Base-by-base conservation (phyloP, 2,797 vertebrate species). In the Syngnathus acus region DNA sequence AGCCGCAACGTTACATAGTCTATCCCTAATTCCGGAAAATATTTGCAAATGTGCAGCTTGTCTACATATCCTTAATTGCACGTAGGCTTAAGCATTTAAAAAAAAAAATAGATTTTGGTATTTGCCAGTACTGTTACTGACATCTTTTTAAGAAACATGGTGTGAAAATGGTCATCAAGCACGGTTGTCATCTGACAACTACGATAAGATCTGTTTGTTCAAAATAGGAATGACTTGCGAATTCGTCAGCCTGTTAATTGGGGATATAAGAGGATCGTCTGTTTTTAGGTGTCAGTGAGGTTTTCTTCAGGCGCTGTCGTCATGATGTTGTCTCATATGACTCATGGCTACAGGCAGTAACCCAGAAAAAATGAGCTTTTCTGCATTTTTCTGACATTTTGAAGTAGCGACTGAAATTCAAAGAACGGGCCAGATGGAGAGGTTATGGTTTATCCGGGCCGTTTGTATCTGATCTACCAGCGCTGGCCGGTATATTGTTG, bases 381-480 rank as follows among this genome's bases (percentile, higher is more conserved):
- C 58, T 42, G 4, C 38, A 17, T 42, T 59, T 59, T 39, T 40
- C 17, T 23, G 21, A 62, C 7, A 5, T 42, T 14, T n/a, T 6
- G 40, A 4, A 13, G 55, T 48, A 60, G 17, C 23, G 64, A 16
- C 17, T 0, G 6, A 9, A 58, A 32, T 2, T 61, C 37, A 67
- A 39, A 47, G 16, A 3, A 19, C 38, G 6, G 38, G 9, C 8
- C 6, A 3, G 63, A 37, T 32, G 40, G 9, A 58, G 6, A 58
- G 13, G 45, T 9, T 19, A 38, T 70, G 43, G 64, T 19, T 16
- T 55, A 14, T 57, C 13, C 26, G 5, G 26, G 54, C 48, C 47
- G 26, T 10, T 8, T 7, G 55, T 68, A 62, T 83, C 69, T 80
- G 80, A 84, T 81, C 78, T 82, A 72, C 50, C 65, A 69, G 68